These are phyloP conservation scores for Ericerus pela DNA, from an alignment of 1,140 invertebrate species.

Conservation along the genomic window DNA sequence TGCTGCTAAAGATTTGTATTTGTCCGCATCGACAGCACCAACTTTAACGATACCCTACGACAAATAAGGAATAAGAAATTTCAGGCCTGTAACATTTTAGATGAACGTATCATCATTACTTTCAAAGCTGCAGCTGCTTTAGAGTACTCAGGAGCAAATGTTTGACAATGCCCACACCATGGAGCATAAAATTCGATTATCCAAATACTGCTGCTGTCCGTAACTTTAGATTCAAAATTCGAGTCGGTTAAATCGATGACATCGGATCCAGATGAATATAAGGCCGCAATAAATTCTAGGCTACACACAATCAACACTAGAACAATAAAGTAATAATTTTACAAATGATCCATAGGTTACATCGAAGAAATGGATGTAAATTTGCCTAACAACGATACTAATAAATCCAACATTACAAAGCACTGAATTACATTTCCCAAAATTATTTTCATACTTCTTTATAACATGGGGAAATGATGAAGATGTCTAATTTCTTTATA, in stretches of 20 bases:
- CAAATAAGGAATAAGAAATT: slow-evolving; percentile 19
- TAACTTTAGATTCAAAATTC: slow-evolving; percentile 29
- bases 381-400: too few relatives aligned
- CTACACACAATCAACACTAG: too few relatives aligned
- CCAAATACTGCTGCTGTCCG: slow-evolving; percentile 37
- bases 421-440: too few relatives aligned
- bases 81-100: background rate
- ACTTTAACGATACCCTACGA: slow-evolving; percentile 79
- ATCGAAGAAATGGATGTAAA: too few relatives aligned
- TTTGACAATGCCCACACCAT: slow-evolving; percentile 57
- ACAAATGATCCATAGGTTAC: too few relatives aligned
- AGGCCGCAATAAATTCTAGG: background rate
- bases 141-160: slow-evolving; percentile 56
- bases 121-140: slow-evolving; percentile 78
- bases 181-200: slow-evolving; percentile 59
- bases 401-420: too few relatives aligned
- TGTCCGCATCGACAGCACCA: slow-evolving; percentile 82
- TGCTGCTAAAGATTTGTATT: slow-evolving; percentile 63
- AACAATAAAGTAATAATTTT: too few relatives aligned
- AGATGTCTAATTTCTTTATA: too few relatives aligned
- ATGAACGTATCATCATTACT: slow-evolving; percentile 33
- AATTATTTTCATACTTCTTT: too few relatives aligned
- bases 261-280: slow-evolving; percentile 31
- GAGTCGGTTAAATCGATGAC: slow-evolving; percentile 28
- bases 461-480: too few relatives aligned